phyloP scores from a whole-genome alignment of 2,113 vertebrate genomes.

The Bungarus multicinctus region DNA sequence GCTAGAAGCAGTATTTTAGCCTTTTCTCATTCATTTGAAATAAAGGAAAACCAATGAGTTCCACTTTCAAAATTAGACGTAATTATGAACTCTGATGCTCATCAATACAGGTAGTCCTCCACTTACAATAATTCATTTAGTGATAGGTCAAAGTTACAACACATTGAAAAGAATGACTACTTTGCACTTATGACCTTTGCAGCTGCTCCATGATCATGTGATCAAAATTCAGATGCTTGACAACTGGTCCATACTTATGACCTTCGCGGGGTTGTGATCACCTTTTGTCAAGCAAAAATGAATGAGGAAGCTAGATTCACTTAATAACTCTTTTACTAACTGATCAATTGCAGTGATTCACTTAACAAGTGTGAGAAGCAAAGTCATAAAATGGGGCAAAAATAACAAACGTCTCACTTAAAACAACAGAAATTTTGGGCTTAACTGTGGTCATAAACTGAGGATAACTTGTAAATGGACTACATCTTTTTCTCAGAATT shows the following conservation, averaged over 20 bases:
- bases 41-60: background rate
- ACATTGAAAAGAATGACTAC: background rate
- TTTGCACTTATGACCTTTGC: background rate
- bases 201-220: background rate
- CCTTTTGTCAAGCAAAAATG: background rate
- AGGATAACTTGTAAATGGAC: background rate
- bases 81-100: background rate
- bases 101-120: background rate
- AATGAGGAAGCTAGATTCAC: no score
- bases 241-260: background rate
- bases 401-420: background rate
- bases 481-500: background rate
- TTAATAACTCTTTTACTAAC: no score
- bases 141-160: background rate
- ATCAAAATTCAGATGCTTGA: background rate
- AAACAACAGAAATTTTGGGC: no score
- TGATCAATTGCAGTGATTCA: no score
- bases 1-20: background rate
- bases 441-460: background rate
- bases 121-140: background rate
- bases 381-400: background rate
- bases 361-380: no score
- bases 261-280: background rate
- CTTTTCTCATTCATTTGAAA: background rate
- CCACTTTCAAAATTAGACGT: background rate